phyloP scores from a whole-genome alignment of 1,140 invertebrate species.

The Drosophila leontia region DNA sequence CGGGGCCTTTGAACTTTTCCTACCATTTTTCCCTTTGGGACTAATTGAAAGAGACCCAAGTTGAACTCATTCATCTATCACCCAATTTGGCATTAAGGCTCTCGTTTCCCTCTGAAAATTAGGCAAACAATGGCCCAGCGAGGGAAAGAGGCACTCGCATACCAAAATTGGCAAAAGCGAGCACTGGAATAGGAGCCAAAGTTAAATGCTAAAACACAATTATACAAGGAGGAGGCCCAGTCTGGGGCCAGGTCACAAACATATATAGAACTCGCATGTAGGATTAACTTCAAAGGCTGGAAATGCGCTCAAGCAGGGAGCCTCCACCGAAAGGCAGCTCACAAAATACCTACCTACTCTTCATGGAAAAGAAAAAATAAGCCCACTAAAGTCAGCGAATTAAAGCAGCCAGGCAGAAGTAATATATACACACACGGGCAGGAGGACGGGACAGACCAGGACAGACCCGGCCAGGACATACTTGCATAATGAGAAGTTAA shows the following conservation, averaged over 20 bases:
- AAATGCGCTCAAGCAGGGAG: slow-evolving; percentile 75
- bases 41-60: slow-evolving; percentile 38
- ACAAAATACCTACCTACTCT: slow-evolving; percentile 7
- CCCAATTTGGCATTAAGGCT: slow-evolving; percentile 41
- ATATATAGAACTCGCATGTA: slow-evolving; percentile 58
- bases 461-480: slow-evolving; percentile 5
- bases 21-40: slow-evolving; percentile 21
- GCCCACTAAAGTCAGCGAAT: slow-evolving; percentile 59
- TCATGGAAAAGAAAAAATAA: slow-evolving; percentile 1
- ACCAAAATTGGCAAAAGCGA: slow-evolving; percentile 67
- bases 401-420: slow-evolving; percentile 64
- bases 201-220: slow-evolving; percentile 82
- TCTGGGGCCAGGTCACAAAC: slow-evolving; percentile 45
- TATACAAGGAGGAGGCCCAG: slow-evolving; percentile 58
- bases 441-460: slow-evolving; percentile 16
- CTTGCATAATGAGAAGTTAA: slow-evolving; percentile 62
- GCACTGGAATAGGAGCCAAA: slow-evolving; percentile 60
- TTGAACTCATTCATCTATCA: slow-evolving; percentile 53
- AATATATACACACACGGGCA: slow-evolving; percentile 47
- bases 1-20: neutral
- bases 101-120: slow-evolving; percentile 52
- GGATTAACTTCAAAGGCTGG: slow-evolving; percentile 81
- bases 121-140: slow-evolving; percentile 68
- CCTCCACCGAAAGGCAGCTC: slow-evolving; percentile 39
- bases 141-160: slow-evolving; percentile 2